These are phyloP conservation scores for Erinaceus europaeus DNA, from an alignment of 2,113 vertebrate species.

Conservation along the genomic window DNA sequence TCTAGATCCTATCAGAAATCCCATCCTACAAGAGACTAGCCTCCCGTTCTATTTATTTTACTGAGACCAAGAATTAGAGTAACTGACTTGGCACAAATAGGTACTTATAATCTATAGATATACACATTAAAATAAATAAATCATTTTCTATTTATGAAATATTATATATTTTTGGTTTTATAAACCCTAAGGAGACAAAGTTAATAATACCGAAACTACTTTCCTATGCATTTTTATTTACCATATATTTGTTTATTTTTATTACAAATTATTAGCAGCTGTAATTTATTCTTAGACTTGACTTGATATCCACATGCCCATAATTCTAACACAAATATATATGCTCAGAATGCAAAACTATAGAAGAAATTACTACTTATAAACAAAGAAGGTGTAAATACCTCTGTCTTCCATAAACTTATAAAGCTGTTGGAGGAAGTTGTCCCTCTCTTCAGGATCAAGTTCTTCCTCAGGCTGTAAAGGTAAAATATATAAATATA, in stretches of 20 bases:
- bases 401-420: conserved; percentile 99
- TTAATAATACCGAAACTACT: neutral
- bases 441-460: conserved; percentile 97
- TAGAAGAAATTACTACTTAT: neutral
- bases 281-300: neutral
- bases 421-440: conserved; percentile 99
- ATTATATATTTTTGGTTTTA: neutral
- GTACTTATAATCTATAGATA: neutral
- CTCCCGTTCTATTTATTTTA: neutral
- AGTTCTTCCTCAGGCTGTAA: conserved; percentile 94
- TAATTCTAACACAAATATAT: conserved; percentile 25
- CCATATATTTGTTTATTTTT: neutral
- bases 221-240: neutral
- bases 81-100: neutral
- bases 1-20: neutral
- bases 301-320: neutral
- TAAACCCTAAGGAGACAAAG: neutral
- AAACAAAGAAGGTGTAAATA: conserved; percentile 72
- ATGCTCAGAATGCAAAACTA: neutral
- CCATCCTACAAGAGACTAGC: neutral
- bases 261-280: conserved; percentile 22
- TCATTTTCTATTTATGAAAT: conserved; percentile 1
- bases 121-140: neutral
- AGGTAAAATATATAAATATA: conserved; percentile 58
- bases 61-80: neutral